A percentile compares a stretch with the other conserved stretches of the same genome.
Conservation (phyloP, 2,113 vertebrate genomes). For the Myiozetetes cayanensis region DNA sequence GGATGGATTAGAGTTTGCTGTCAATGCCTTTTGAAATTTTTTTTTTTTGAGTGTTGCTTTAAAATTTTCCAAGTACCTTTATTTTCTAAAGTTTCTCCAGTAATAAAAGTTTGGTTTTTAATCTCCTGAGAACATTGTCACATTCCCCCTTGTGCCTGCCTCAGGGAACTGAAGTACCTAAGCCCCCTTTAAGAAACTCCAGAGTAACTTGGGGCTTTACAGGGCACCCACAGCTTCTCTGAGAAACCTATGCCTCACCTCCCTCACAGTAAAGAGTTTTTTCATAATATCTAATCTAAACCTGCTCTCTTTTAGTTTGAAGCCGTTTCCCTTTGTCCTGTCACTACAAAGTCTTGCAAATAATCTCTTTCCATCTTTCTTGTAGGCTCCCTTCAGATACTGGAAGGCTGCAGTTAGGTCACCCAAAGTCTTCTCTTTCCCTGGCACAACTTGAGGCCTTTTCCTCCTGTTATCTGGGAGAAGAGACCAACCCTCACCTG, state of each 20-base stretch:
- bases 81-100: background rate
- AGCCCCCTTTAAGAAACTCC: background rate
- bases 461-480: background rate
- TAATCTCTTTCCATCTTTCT: background rate
- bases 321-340: background rate
- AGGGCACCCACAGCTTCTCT: background rate
- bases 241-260: background rate
- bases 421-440: too few species aligned
- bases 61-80: background rate
- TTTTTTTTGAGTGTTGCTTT: background rate
- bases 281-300: background rate
- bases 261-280: background rate
- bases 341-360: background rate
- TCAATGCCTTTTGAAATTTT: background rate
- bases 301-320: background rate
- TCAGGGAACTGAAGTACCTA: background rate
- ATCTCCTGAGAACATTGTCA: background rate
- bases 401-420: background rate
- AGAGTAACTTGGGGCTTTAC: background rate
- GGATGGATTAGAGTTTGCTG: background rate
- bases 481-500: accelerated
- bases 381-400: background rate
- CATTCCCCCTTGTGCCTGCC: background rate
- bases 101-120: background rate
- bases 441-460: background rate